Conservation (phyloP, 2,797 vertebrate species). For the Ataeniobius toweri region DNA sequence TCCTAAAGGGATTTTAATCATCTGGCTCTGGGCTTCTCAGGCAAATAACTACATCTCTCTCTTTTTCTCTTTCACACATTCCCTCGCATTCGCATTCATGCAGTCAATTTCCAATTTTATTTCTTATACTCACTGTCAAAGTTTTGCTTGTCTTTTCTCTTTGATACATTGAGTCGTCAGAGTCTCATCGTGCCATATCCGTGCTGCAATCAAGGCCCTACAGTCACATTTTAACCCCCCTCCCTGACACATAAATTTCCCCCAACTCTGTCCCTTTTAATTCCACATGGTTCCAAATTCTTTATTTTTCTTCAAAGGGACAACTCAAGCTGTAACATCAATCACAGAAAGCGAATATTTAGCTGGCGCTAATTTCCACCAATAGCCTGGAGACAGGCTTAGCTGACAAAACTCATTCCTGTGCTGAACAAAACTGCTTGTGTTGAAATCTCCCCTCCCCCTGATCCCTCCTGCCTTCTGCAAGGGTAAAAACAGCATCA, state of each 20-base stretch:
- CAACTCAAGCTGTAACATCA: slow-evolving; percentile 82
- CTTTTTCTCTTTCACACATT: slow-evolving; percentile 29
- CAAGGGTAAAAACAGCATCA: slow-evolving; percentile 74
- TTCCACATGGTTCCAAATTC: slow-evolving; percentile 79
- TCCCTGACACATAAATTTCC: slow-evolving; percentile 68
- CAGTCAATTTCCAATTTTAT: slow-evolving; percentile 66
- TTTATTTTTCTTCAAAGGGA: slow-evolving; percentile 85
- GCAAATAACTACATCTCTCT: slow-evolving; percentile 75
- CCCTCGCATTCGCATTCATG: slow-evolving; percentile 33
- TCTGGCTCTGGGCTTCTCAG: slow-evolving; percentile 74
- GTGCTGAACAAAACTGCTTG: slow-evolving; percentile 79
- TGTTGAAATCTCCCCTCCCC: slow-evolving; percentile 74
- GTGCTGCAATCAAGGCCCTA: slow-evolving; percentile 70
- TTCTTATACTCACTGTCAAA: slow-evolving; percentile 66
- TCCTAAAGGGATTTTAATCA: slow-evolving; percentile 82
- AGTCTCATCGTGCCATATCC: slow-evolving; percentile 70
- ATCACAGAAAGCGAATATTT: slow-evolving; percentile 85
- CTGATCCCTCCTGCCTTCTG: slow-evolving; percentile 70
- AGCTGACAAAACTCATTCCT: slow-evolving; percentile 86
- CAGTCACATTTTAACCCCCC: slow-evolving; percentile 66
- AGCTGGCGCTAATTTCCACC: slow-evolving; percentile 84
- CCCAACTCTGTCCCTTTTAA: slow-evolving; percentile 79
- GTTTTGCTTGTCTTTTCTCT: slow-evolving; percentile 64
- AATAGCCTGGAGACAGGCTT: slow-evolving; percentile 85
- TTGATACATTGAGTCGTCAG: slow-evolving; percentile 62